phyloP scores from a whole-genome alignment of 2,888 invertebrate genomes.

The Acleris literana region DNA sequence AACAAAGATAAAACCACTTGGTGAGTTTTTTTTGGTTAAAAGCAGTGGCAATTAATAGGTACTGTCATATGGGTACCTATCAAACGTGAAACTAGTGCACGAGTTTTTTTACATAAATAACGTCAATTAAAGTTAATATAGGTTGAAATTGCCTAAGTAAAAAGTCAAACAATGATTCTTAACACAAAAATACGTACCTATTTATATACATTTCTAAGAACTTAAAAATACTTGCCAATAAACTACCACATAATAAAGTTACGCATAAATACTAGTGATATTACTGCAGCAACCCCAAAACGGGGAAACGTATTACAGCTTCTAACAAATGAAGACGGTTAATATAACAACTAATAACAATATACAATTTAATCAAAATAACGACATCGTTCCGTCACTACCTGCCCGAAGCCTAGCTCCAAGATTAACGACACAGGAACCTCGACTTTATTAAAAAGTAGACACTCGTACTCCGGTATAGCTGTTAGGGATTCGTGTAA shows the following conservation, averaged over 20 bases:
- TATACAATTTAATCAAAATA: conserved; percentile 39
- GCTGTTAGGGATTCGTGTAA: conserved; percentile 51
- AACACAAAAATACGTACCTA: no score
- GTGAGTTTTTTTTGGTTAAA: not conserved
- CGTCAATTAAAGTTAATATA: no score
- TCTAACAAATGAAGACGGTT: conserved; percentile 8
- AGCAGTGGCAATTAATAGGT: no score
- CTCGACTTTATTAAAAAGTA: conserved; percentile 45
- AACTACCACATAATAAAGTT: no score
- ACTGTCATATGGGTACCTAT: no score
- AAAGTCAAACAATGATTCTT: no score
- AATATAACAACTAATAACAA: conserved; percentile 26
- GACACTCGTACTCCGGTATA: conserved; percentile 35
- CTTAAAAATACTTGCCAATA: no score
- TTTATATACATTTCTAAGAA: no score
- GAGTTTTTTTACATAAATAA: no score
- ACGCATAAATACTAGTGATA: conserved; percentile 10
- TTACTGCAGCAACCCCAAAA: conserved; percentile 2
- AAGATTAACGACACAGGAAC: conserved; percentile 32
- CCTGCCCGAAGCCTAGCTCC: conserved; percentile 19
- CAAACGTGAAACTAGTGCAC: no score
- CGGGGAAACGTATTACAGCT: not conserved
- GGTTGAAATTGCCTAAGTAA: no score
- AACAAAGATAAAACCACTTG: conserved; percentile 56
- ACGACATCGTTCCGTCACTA: conserved; percentile 39